Conservation (phyloP, 2,888 invertebrate species). For the Cetonia aurata region DNA sequence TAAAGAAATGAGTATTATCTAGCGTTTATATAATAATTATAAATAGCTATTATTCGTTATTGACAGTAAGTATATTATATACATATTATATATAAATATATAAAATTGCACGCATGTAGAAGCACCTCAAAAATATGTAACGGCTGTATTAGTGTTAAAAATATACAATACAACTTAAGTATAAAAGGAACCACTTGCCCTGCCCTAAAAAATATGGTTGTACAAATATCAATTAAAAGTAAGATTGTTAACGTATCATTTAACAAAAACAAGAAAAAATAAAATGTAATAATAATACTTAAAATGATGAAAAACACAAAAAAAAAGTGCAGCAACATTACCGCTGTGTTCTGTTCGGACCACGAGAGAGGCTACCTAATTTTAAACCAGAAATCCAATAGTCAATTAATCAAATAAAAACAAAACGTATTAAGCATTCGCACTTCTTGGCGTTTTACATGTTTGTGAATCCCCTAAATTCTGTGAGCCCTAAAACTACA, state of each 20-base stretch:
- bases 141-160: slow-evolving; percentile 64
- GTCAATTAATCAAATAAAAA: slow-evolving; percentile 53
- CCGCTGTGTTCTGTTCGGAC: slow-evolving; percentile 50
- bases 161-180: slow-evolving; percentile 54
- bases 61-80: slow-evolving; percentile 56
- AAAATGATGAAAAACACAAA: no score
- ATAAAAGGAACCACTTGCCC: slow-evolving; percentile 64
- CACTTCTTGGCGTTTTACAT: slow-evolving; percentile 40
- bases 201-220: slow-evolving; percentile 57
- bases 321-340: slow-evolving; percentile 48
- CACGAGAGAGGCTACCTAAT: slow-evolving; percentile 51
- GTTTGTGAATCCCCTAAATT: slow-evolving; percentile 3
- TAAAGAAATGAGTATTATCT: slow-evolving; percentile 62
- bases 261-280: slow-evolving; percentile 34
- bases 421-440: slow-evolving; percentile 7
- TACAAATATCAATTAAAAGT: slow-evolving; percentile 57
- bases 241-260: slow-evolving; percentile 55
- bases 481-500: neutral
- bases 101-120: slow-evolving; percentile 63
- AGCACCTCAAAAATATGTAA: slow-evolving; percentile 64
- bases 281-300: slow-evolving; percentile 27
- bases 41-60: slow-evolving; percentile 64
- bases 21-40: slow-evolving; percentile 59
- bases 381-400: slow-evolving; percentile 47
- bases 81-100: slow-evolving; percentile 34